Evolutionary conservation across 1,140 invertebrate genomes (phyloP).

Genomic region (Drosophila ercepeae): DNA sequence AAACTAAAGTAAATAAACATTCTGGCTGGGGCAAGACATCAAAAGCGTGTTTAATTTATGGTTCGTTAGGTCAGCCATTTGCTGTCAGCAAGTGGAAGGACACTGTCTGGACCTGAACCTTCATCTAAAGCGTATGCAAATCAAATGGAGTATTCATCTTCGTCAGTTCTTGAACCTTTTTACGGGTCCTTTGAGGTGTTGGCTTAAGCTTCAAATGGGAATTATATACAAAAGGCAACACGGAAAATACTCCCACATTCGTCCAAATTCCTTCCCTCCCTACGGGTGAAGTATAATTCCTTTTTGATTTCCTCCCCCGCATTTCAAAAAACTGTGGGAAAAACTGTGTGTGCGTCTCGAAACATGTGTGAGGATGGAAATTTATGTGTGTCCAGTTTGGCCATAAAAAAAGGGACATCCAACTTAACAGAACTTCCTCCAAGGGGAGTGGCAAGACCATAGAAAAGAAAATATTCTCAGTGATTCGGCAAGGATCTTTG

Average conservation of each 20-base stretch:
- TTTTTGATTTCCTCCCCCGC: conserved; percentile 48
- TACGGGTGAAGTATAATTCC: conserved; percentile 55
- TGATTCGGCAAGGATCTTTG: conserved; percentile 44
- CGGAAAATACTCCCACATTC: conserved; percentile 18
- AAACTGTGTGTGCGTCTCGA: conserved; percentile 32
- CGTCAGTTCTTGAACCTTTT: conserved; percentile 55
- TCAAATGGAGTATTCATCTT: conserved; percentile 76
- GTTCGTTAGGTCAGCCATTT: conserved; percentile 78
- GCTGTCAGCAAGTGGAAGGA: conserved; percentile 53
- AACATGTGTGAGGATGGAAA: conserved; percentile 57
- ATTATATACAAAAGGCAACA: conserved; percentile 54
- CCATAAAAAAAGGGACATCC: conserved; percentile 60
- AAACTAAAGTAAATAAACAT: conserved; percentile 74
- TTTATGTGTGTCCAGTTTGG: conserved; percentile 45
- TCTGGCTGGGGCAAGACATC: conserved; percentile 62
- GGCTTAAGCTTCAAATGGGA: conserved; percentile 66
- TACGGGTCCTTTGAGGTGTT: conserved; percentile 63
- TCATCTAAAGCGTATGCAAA: conserved; percentile 62
- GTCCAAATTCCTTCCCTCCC: conserved; percentile 6
- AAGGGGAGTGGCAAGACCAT: conserved; percentile 28
- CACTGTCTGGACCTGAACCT: conserved; percentile 36
- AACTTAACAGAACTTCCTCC: conserved; percentile 18
- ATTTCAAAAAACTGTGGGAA: conserved; percentile 36
- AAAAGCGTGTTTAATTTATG: conserved; percentile 81
- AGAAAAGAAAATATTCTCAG: conserved; percentile 48